These are phyloP conservation scores for Myzus persicae DNA, from an alignment of 1,140 invertebrate species.

Conservation along the genomic window DNA sequence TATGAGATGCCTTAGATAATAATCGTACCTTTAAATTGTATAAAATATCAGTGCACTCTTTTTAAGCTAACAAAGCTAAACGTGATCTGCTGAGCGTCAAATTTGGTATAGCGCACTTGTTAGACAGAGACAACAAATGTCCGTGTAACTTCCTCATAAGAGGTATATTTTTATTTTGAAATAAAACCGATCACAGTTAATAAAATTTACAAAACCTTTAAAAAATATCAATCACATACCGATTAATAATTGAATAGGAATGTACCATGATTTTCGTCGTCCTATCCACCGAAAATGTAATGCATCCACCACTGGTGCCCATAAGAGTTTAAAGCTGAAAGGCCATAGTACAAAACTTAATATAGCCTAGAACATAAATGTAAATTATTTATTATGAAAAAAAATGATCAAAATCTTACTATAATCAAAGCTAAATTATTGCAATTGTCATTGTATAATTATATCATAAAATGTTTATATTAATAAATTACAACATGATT, in stretches of 20 bases:
- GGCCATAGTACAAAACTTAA: conserved; percentile 99
- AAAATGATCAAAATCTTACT: not conserved
- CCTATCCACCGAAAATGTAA: conserved; percentile 85
- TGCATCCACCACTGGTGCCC: conserved; percentile 98
- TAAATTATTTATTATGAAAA: not conserved
- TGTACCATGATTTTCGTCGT: conserved; percentile 95
- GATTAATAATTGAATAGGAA: conserved; percentile 88
- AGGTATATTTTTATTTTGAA: not conserved
- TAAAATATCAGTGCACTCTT: too few relatives aligned
- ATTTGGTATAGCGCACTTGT: too few relatives aligned
- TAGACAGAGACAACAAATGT: too few relatives aligned
- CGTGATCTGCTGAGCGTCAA: too few relatives aligned
- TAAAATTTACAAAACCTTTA: not conserved
- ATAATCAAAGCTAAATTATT: not conserved
- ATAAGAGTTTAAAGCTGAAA: conserved; percentile 95
- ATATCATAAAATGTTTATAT: not conserved
- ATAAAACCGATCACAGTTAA: not conserved
- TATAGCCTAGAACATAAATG: conserved; percentile 79
- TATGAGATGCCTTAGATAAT: too few relatives aligned
- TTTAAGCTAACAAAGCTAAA: too few relatives aligned
- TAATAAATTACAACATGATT: not conserved
- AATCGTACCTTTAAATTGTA: too few relatives aligned
- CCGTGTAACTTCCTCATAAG: too few relatives aligned
- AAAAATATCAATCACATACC: conserved; percentile 67
- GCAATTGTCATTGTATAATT: not conserved